Conservation (phyloP, 2,113 vertebrate species). For the Thamnophis sirtalis region DNA sequence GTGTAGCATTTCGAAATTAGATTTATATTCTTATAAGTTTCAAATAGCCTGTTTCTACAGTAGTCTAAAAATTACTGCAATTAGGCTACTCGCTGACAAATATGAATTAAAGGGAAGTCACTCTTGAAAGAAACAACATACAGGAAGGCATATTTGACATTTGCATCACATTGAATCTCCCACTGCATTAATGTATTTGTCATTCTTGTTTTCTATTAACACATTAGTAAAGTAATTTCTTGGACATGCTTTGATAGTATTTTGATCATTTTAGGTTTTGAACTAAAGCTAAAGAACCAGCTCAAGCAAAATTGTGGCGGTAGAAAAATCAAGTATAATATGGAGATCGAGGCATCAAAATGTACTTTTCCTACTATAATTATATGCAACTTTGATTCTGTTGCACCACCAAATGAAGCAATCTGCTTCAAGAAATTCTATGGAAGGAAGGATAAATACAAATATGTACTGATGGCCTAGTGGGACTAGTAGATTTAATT, state of each 20-base stretch:
- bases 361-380: not conserved
- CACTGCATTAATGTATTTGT: not conserved
- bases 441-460: not conserved
- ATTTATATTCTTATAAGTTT: not conserved
- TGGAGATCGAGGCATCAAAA: not conserved
- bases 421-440: not conserved
- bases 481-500: not conserved
- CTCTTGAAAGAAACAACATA: slow-evolving; percentile 6
- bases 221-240: not conserved
- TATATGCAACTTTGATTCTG: not conserved
- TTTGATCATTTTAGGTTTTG: not conserved
- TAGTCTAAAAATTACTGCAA: not conserved
- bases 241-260: not conserved
- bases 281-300: not conserved
- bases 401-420: not conserved
- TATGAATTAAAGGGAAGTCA: not conserved
- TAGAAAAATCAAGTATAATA: not conserved
- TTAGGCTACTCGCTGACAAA: not conserved
- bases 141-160: not conserved
- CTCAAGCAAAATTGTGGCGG: not conserved
- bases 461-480: not conserved
- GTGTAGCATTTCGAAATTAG: not conserved
- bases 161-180: not conserved
- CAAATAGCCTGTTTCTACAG: not conserved
- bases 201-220: not conserved